Conservation (phyloP, 1,140 invertebrate species). For the Thaumetopoea pityocampa region DNA sequence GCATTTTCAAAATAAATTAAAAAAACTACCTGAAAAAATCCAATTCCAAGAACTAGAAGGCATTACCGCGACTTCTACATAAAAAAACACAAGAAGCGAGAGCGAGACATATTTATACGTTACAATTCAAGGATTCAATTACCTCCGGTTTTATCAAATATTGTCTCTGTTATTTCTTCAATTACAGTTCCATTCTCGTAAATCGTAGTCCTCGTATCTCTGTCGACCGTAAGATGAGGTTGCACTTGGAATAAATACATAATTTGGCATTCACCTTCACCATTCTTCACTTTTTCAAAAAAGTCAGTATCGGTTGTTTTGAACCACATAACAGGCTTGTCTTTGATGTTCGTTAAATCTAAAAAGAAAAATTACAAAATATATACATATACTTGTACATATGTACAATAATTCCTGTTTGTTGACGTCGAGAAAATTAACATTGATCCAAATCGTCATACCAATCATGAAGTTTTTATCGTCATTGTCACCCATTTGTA, state of each 20-base stretch:
- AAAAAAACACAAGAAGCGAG: neutral
- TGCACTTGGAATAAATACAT: conserved; percentile 39
- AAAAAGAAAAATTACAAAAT: neutral
- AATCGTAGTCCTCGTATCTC: conserved; percentile 32
- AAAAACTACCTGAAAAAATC: too few relatives aligned
- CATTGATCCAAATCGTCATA: too few relatives aligned
- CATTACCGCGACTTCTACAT: too few relatives aligned
- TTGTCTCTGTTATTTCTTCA: conserved; percentile 32
- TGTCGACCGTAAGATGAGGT: conserved; percentile 27
- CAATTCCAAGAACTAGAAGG: too few relatives aligned
- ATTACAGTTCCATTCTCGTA: conserved; percentile 41
- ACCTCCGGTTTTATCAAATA: conserved; percentile 20
- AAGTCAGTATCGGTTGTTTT: conserved; percentile 27
- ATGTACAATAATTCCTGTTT: too few relatives aligned
- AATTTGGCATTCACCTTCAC: conserved; percentile 16
- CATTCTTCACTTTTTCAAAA: conserved; percentile 28
- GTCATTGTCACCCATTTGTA: neutral
- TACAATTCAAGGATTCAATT: too few relatives aligned
- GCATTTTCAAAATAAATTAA: too few relatives aligned
- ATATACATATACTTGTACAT: conserved; percentile 1
- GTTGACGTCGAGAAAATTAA: too few relatives aligned
- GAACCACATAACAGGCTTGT: conserved; percentile 23
- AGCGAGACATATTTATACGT: too few relatives aligned
- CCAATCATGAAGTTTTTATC: neutral
- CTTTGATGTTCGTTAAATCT: neutral